Evolutionary conservation across 1,140 invertebrate genomes (phyloP).

Genomic region (Aethina tumida): DNA sequence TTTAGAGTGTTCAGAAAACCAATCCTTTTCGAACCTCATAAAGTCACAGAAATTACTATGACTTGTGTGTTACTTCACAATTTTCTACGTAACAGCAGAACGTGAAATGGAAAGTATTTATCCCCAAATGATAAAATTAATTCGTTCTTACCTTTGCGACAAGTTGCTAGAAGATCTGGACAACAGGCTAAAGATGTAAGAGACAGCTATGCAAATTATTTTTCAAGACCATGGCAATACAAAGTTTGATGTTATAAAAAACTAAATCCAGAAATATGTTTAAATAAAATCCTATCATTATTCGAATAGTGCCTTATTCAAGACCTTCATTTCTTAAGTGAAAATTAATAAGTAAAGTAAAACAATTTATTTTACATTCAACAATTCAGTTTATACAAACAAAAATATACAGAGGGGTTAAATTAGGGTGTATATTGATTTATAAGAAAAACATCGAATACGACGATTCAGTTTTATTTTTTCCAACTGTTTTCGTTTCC

Average conservation of each 20-base stretch:
- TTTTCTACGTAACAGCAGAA: slow-evolving; percentile 4
- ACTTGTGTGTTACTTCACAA: slow-evolving; percentile 3
- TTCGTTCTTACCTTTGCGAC: slow-evolving; percentile 3
- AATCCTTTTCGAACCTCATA: slow-evolving; percentile 28
- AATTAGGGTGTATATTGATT: too few species aligned
- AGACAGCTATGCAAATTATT: slow-evolving; percentile 4
- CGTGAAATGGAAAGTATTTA: slow-evolving; percentile 2
- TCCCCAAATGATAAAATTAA: slow-evolving; percentile 1
- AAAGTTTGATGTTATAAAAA: slow-evolving; percentile 2
- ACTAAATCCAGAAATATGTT: background rate
- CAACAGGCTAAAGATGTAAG: slow-evolving; percentile 3
- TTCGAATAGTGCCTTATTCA: too few species aligned
- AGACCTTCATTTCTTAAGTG: too few species aligned
- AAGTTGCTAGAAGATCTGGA: slow-evolving; percentile 3
- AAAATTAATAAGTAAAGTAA: too few species aligned
- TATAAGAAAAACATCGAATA: too few species aligned
- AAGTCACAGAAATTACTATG: slow-evolving; percentile 7
- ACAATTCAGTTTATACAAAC: too few species aligned
- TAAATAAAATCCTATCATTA: too few species aligned
- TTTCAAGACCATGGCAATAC: background rate
- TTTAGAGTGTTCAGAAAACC: slow-evolving; percentile 36
- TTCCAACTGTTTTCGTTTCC: too few species aligned
- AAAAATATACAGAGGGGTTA: too few species aligned
- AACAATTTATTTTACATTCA: too few species aligned
- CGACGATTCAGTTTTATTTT: too few species aligned